Percentiles rank a stretch among this genome's conserved stretches.
These are phyloP conservation scores for Ovibos moschatus DNA, from an alignment of 2,113 vertebrate species.

Conservation along the genomic window DNA sequence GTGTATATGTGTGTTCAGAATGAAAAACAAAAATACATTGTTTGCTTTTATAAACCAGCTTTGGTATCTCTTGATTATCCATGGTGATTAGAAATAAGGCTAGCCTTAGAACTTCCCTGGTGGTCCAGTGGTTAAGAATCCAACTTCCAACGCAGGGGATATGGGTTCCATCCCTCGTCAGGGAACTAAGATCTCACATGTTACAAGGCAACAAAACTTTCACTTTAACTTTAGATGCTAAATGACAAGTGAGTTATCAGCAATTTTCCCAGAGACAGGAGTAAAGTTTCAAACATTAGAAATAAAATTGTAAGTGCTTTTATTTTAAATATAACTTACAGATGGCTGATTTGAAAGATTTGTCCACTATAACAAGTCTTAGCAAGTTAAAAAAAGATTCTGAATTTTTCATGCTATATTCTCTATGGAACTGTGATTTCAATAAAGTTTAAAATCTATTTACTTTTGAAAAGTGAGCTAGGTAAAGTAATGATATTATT, in stretches of 20 bases:
- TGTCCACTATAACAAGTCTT: neutral
- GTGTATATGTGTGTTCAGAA: neutral
- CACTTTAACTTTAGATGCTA: neutral
- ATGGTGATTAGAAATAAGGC: neutral
- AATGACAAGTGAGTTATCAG: neutral
- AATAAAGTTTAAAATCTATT: neutral
- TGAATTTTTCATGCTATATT: neutral
- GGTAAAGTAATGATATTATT: neutral
- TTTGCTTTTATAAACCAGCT: neutral
- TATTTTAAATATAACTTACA: neutral
- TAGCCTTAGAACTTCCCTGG: neutral
- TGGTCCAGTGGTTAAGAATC: neutral
- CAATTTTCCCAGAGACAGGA: neutral
- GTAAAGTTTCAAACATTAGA: neutral
- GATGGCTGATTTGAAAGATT: neutral
- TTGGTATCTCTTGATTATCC: neutral
- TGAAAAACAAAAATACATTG: neutral
- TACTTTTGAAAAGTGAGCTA: conserved; percentile 11
- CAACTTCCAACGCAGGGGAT: neutral
- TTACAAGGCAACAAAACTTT: neutral
- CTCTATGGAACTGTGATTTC: conserved; percentile 17
- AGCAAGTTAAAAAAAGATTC: neutral
- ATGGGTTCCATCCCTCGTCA: neutral
- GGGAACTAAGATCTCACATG: neutral
- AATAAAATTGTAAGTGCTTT: neutral